Evolutionary conservation across 2,797 vertebrate species (phyloP).

Genomic region (Gouania willdenowi): DNA sequence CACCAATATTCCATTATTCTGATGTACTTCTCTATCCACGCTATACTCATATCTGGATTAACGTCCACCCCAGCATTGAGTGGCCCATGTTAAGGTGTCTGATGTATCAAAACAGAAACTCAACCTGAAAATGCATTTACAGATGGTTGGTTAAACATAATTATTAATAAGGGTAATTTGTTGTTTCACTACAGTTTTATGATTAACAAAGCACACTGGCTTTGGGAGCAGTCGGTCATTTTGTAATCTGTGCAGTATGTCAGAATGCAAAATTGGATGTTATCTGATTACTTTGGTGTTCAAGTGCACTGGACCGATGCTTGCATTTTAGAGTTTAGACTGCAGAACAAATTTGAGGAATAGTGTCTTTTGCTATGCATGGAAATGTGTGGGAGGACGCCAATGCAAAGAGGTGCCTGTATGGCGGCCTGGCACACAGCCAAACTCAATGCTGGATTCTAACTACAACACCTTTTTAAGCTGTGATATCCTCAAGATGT

Average conservation of each 20-base stretch:
- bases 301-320: too few species aligned
- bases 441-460: conserved; percentile 20
- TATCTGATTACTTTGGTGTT: too few species aligned
- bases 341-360: background rate
- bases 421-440: background rate
- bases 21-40: too few species aligned
- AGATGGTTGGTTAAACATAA: background rate
- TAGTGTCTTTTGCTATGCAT: background rate
- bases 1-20: too few species aligned
- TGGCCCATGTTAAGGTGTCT: background rate
- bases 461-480: conserved; percentile 30
- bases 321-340: background rate
- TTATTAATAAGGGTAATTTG: background rate
- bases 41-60: too few species aligned
- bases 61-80: too few species aligned
- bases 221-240: background rate
- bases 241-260: background rate
- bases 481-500: conserved; percentile 38
- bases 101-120: background rate
- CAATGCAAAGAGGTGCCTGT: background rate
- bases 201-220: background rate
- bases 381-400: background rate
- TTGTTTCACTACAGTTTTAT: background rate
- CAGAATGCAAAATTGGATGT: too few species aligned
- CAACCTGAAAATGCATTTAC: background rate